These are phyloP conservation scores for Percina caprodes DNA, from an alignment of 2,113 vertebrate species.

Conservation along the genomic window DNA sequence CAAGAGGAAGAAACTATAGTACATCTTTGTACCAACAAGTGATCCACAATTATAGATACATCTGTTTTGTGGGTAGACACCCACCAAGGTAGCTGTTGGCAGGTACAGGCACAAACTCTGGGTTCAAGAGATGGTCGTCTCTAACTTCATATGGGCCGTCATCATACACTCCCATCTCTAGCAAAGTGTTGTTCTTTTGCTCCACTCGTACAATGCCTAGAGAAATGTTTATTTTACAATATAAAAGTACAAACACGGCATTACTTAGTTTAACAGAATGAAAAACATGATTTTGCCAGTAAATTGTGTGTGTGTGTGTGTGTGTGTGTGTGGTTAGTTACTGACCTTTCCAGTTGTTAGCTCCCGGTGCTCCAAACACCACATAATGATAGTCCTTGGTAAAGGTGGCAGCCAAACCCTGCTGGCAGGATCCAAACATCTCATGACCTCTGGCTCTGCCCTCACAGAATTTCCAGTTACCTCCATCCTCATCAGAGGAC, in stretches of 20 bases:
- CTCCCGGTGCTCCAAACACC: slow-evolving; percentile 95
- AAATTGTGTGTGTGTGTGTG: background rate
- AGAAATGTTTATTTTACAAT: background rate
- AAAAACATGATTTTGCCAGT: background rate
- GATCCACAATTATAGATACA: slow-evolving; percentile 1
- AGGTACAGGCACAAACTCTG: slow-evolving; percentile 89
- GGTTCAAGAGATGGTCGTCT: slow-evolving; percentile 83
- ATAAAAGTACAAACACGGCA: background rate
- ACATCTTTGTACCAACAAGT: background rate
- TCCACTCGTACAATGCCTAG: slow-evolving; percentile 93
- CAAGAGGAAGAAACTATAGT: background rate
- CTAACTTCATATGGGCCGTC: slow-evolving; percentile 96
- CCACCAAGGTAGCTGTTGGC: slow-evolving; percentile 97
- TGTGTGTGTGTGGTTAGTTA: background rate
- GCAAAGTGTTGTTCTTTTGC: slow-evolving; percentile 92
- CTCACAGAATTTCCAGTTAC: slow-evolving; percentile 90
- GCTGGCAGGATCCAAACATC: slow-evolving; percentile 95
- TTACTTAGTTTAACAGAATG: background rate
- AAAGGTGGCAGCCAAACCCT: slow-evolving; percentile 95
- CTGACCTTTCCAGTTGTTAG: slow-evolving; percentile 97
- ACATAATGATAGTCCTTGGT: slow-evolving; percentile 94
- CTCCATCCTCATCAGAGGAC: slow-evolving; percentile 86
- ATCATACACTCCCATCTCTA: slow-evolving; percentile 89
- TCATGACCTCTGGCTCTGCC: slow-evolving; percentile 90
- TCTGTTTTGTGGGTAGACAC: background rate